phyloP scores from a whole-genome alignment of 1,140 invertebrate genomes.

The Nylanderia fulva region DNA sequence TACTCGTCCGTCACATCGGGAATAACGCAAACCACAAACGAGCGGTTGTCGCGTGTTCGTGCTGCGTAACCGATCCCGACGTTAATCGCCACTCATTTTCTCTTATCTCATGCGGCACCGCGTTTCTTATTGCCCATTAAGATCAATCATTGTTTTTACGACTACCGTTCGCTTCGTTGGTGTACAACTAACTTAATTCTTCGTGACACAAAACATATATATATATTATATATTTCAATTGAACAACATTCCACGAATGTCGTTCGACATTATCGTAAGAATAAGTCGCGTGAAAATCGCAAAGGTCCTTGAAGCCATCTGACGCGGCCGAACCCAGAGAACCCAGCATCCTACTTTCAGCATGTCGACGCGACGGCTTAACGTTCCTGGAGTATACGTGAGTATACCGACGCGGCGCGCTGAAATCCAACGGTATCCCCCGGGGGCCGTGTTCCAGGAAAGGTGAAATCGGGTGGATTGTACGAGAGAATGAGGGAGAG shows the following conservation, averaged over 20 bases:
- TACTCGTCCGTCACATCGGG: constrained; percentile 10
- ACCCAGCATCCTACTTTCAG: constrained; percentile 21
- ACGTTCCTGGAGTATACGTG: constrained; percentile 52
- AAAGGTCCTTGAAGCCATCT: constrained; percentile 74
- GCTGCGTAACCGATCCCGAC: constrained; percentile 60
- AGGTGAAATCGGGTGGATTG: constrained; percentile 73
- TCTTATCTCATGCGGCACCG: constrained; percentile 46
- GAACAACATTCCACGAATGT: neutral
- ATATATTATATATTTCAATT: no score
- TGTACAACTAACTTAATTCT: neutral
- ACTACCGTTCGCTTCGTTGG: neutral
- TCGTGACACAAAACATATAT: no score
- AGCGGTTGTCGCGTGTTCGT: constrained; percentile 23
- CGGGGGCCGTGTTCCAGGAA: constrained; percentile 70
- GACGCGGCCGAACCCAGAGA: constrained; percentile 40
- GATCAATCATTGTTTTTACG: constrained; percentile 70
- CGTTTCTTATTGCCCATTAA: constrained; percentile 66
- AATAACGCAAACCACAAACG: constrained; percentile 47
- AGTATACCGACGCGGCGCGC: constrained; percentile 54
- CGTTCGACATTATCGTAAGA: constrained; percentile 6
- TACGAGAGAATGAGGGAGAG: constrained; percentile 38
- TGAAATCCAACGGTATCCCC: constrained; percentile 65
- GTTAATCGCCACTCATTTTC: constrained; percentile 70
- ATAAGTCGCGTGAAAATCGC: neutral
- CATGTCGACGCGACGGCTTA: constrained; percentile 60